Conservation (phyloP, 2,113 vertebrate genomes). For the human region GRCh38 chr15:47345501-47346000, state of each 20-base stretch:
- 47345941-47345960: background rate
- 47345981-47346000: background rate
- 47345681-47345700: background rate
- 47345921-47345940: background rate
- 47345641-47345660: background rate
- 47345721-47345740: background rate
- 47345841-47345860: background rate
- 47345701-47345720: slow-evolving; percentile 8
- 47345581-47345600: background rate
- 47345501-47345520: background rate
- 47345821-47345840: background rate
- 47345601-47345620: background rate
- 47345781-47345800: background rate
- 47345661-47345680: background rate
- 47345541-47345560: background rate
- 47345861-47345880: background rate
- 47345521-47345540: background rate
- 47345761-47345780: background rate
- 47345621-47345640: background rate
- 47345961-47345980: background rate
- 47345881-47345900: background rate
- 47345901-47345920: background rate
- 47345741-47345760: background rate
- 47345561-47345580: background rate
- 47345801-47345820: background rate